Conservation (phyloP, 1,140 invertebrate species). For the Drosophila navojoa region DNA sequence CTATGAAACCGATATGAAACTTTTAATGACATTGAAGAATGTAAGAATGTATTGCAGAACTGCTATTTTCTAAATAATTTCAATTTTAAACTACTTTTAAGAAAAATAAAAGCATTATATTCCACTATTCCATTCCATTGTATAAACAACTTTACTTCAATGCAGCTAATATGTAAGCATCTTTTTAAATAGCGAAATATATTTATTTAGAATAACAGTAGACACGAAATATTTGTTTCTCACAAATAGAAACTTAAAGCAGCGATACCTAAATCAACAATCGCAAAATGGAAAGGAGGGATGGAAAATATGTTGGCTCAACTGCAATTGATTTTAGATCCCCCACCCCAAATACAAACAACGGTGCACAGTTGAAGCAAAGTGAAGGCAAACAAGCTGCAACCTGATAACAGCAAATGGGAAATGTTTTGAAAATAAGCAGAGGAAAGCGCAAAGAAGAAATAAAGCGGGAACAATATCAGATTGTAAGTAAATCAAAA, state of each 20-base stretch:
- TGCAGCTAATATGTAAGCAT: not conserved
- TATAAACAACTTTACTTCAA: not conserved
- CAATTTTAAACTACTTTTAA: no score
- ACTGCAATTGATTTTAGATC: constrained; percentile 40
- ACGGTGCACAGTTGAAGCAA: constrained; percentile 22
- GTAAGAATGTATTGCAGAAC: no score
- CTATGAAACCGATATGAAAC: no score
- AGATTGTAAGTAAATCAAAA: not conserved
- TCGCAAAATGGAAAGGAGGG: not conserved
- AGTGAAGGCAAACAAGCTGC: constrained; percentile 38
- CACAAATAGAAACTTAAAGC: constrained; percentile 14
- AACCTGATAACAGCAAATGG: constrained; percentile 29
- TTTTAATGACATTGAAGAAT: no score
- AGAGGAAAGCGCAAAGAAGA: not conserved
- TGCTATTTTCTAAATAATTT: no score
- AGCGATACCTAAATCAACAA: constrained; percentile 3
- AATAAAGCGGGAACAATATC: not conserved
- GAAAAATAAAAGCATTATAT: no score
- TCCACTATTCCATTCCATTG: not conserved
- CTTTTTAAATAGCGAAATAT: not conserved
- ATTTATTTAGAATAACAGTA: not conserved
- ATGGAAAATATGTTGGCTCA: constrained; percentile 30
- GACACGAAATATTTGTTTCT: constrained; percentile 10
- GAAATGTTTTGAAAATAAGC: constrained; percentile 32
- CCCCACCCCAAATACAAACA: constrained; percentile 16